Percentiles rank a stretch among this genome's conserved stretches.
Conservation (phyloP, 2,113 vertebrate species). For the Pachypanchax playfairii region DNA sequence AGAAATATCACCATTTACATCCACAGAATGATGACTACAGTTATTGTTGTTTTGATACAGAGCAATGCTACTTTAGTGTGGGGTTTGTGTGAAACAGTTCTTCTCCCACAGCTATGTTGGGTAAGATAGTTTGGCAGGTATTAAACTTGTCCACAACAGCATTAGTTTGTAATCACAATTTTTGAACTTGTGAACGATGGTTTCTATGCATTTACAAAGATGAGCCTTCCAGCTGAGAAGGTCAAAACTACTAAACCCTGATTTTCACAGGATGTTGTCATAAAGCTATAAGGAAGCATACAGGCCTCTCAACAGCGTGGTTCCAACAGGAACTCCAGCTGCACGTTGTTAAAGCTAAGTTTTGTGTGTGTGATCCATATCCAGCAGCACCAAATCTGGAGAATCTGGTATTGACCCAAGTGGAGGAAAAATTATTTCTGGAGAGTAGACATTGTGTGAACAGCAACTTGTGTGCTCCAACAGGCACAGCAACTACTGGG, state of each 20-base stretch:
- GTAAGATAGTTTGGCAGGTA: slow-evolving; percentile 41
- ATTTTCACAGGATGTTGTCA: slow-evolving; percentile 51
- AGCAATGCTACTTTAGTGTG: slow-evolving; percentile 39
- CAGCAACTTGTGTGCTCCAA: slow-evolving; percentile 87
- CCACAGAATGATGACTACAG: slow-evolving; percentile 24
- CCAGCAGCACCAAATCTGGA: slow-evolving; percentile 59
- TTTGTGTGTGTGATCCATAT: slow-evolving; percentile 49
- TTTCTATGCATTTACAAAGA: slow-evolving; percentile 50
- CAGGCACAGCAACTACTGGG: slow-evolving; percentile 98
- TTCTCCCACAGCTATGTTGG: slow-evolving; percentile 21
- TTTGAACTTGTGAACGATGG: slow-evolving; percentile 17
- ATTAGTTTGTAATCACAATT: slow-evolving; percentile 42
- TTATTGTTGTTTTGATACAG: slow-evolving; percentile 28
- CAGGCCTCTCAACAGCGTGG: slow-evolving; percentile 51
- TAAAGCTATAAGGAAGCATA: slow-evolving; percentile 70
- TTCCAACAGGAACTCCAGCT: slow-evolving; percentile 56
- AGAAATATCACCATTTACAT: slow-evolving; percentile 46
- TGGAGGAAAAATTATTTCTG: slow-evolving; percentile 82
- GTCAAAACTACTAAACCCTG: slow-evolving; percentile 51
- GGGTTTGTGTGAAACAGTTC: slow-evolving; percentile 35
- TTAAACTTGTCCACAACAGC: slow-evolving; percentile 28
- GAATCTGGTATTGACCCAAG: slow-evolving; percentile 76
- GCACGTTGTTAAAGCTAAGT: slow-evolving; percentile 70
- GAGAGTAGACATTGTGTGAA: slow-evolving; percentile 85
- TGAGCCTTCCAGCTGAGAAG: slow-evolving; percentile 34